phyloP scores from a whole-genome alignment of 2,113 vertebrate species.

The Hydropotes inermis region DNA sequence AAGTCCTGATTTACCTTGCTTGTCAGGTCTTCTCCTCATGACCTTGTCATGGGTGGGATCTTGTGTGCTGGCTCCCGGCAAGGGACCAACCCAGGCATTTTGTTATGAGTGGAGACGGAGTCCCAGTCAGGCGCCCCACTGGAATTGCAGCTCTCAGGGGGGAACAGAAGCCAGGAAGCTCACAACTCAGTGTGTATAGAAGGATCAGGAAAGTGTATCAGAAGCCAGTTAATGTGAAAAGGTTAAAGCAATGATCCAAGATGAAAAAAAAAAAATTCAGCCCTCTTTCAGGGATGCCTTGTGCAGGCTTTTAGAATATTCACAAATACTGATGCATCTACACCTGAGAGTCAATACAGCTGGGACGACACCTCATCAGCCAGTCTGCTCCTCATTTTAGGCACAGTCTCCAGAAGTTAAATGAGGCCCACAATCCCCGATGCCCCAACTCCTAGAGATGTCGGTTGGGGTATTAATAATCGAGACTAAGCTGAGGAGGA shows the following conservation, averaged over 20 bases:
- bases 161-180: background rate
- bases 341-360: background rate
- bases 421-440: background rate
- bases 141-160: background rate
- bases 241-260: background rate
- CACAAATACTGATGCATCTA: background rate
- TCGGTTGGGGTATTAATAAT: background rate
- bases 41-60: too few species aligned
- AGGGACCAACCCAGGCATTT: background rate
- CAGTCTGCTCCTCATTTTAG: background rate
- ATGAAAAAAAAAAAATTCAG: background rate
- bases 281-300: background rate
- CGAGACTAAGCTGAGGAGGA: background rate
- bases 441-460: background rate
- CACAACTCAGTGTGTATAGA: background rate
- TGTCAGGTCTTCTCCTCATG: too few species aligned
- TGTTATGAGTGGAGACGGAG: background rate
- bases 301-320: background rate
- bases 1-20: too few species aligned
- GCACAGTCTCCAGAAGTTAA: background rate
- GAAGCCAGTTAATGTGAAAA: background rate
- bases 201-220: background rate
- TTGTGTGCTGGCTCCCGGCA: too few species aligned
- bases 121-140: background rate
- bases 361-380: background rate